Conservation (phyloP, 2,113 vertebrate species). For the Burhinus bistriatus region DNA sequence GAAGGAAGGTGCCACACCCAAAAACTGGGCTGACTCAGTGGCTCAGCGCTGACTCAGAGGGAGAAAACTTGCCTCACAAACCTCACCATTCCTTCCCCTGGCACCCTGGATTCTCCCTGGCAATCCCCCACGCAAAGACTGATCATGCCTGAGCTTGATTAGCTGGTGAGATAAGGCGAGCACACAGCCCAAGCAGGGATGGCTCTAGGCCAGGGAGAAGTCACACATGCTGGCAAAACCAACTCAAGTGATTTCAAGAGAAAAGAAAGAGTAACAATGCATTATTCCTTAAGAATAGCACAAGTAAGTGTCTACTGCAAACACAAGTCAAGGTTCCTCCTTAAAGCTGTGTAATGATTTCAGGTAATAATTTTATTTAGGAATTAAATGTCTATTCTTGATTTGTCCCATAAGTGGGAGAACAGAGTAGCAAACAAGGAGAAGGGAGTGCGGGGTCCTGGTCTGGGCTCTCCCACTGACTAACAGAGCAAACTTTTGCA, state of each 20-base stretch:
- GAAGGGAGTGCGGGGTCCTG: neutral
- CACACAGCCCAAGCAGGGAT: rapidly evolving
- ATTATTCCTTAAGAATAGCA: neutral
- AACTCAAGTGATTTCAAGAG: neutral
- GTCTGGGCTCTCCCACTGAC: neutral
- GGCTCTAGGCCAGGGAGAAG: neutral
- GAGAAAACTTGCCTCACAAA: neutral
- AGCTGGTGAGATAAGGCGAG: neutral
- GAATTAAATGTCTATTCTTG: neutral
- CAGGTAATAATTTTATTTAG: neutral
- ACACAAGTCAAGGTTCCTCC: neutral
- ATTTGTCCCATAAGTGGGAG: rapidly evolving
- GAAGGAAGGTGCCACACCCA: neutral
- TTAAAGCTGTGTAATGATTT: neutral
- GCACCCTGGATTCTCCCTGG: neutral
- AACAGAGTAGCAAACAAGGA: neutral
- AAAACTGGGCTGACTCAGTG: neutral
- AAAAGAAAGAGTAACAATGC: neutral
- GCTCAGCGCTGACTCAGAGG: neutral
- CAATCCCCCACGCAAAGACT: neutral
- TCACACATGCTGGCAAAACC: neutral
- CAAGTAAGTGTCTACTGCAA: neutral
- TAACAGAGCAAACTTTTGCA: neutral
- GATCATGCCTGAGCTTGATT: neutral
- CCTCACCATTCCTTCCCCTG: neutral